Evolutionary conservation across 2,113 vertebrate genomes (phyloP), one percentile per base, ranked within the genome.

Genomic region (Dipodomys stephensi): DNA sequence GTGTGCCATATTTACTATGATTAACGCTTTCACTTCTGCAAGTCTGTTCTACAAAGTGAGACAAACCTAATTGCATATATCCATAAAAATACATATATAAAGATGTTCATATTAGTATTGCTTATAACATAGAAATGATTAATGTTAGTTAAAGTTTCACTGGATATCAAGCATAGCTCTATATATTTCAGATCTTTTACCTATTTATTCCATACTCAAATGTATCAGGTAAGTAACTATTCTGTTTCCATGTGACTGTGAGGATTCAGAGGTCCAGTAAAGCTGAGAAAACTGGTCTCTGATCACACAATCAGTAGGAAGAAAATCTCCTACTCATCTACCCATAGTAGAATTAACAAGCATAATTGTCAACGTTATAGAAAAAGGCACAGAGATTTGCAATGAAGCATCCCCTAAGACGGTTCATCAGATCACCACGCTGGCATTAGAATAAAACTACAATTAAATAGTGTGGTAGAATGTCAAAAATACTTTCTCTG

Each of bases 401-500:
- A 91, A 62, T 82, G 65, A 87, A 80, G 9, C 46, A 67, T 83
- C 2, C 89, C 73, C 35, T 73, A 88, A 71, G 23, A 77, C 72
- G 25, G 67, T 72, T 91, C 86, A 91, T 93, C 68, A 90, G 4
- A 81, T 77, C 35, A 78, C 35, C 46, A 60, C 18, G 22, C 72
- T 12, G 7, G 35, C 28, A 71, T 83, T 68, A 88, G 27, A 95
- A 87, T 27, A 86, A 65, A 81, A 86, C 67, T 93, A 53, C 67
- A 72, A 77, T 88, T 85, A 88, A 92, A 5, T 78, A 74, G n/a
- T 60, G 68, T 82, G 81, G 88, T 12, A 74, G 44, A 76, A 60
- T 88, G 60, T 92, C 73, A 95, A 68, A 94, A 82, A 60, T 88
- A 6, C 35, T 22, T 84, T 78, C 32, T 84, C 13, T 74, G 83